Base-by-base conservation (phyloP, 2,113 vertebrate species). In the Coregonus clupeaformis region DNA sequence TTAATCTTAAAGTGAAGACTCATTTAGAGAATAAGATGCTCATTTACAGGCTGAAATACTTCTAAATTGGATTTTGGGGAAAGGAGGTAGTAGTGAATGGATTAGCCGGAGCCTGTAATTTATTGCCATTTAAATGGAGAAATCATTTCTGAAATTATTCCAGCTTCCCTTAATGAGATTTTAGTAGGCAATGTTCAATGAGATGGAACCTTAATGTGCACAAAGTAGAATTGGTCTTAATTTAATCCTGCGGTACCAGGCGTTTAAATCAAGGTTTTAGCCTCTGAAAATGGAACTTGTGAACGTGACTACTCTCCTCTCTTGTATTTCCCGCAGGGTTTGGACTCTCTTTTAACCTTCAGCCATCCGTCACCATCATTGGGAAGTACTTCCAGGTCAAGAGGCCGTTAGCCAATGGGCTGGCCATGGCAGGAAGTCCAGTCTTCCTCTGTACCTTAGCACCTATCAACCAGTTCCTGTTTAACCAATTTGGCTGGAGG, bases 281-380 rank as follows among this genome's bases (percentile, higher is more conserved):
- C 77, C 72, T 68, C 49, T 74, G 68, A 55, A 73, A 77, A 78
- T 77, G 62, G 42, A 84, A 75, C 72, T 78, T 72, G 52, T 78
- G 36, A 76, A 67, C 42, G 30, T 86, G 60, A 83, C 73, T 68
- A 45, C 42, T 79, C 14, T 76, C 22, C 82, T 59, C 77, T 73
- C 22, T 70, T 63, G 59, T 27, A 1, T 70, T 73, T 14, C 13
- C 78, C 80, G 12, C 85, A 96, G 95, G 94, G 68, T 89, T 90
- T 0, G 94, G 94, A 72, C 93, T 96, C 68, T 90, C 92, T 81
- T 91, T 95, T 79, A 96, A 96, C 88, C 94, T 96, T 49, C 94
- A 95, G 27, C 91, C 94, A 1, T 96, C 94, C 5, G 91, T 96
- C 84, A 96, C 93, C 80, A 94, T 96, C 76, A 92, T 95, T 84